Evolutionary conservation across 2,797 vertebrate genomes (phyloP).

Genomic region (Aulostomus chinensis): DNA sequence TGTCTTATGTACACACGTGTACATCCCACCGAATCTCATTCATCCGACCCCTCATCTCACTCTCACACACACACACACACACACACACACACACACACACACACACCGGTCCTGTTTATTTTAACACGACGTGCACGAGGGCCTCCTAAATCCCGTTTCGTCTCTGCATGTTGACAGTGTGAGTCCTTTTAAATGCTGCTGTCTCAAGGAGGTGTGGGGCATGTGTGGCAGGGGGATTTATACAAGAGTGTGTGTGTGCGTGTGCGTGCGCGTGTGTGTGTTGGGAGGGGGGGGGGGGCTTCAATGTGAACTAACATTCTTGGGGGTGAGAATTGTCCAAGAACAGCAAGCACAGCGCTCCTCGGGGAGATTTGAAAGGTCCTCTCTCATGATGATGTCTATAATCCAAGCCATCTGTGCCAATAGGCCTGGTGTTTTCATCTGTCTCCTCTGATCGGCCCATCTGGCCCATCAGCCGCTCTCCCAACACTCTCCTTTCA

Average conservation of each 20-base stretch:
- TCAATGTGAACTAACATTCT: conserved; percentile 69
- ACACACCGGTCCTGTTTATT: conserved; percentile 64
- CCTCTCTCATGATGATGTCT: conserved; percentile 71
- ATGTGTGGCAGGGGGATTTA: conserved; percentile 29
- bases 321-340: conserved; percentile 73
- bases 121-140: conserved; percentile 42
- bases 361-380: conserved; percentile 72
- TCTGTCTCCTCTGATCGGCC: conserved; percentile 57
- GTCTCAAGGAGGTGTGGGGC: conserved; percentile 19
- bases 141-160: conserved; percentile 49
- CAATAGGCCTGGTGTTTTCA: conserved; percentile 76
- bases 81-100: conserved; percentile 68
- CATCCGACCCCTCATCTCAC: conserved; percentile 51
- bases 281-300: no score
- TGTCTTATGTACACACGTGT: conserved; percentile 33
- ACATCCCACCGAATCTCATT: conserved; percentile 52
- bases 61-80: conserved; percentile 67
- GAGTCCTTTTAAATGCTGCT: conserved; percentile 58
- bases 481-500: conserved; percentile 58
- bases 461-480: conserved; percentile 33
- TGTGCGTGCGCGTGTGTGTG: no score
- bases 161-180: conserved; percentile 62
- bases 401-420: conserved; percentile 83
- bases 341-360: conserved; percentile 76
- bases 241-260: no score